These are phyloP conservation scores for Apodemia zela DNA, from an alignment of 2,888 invertebrate genomes.

Conservation along the genomic window DNA sequence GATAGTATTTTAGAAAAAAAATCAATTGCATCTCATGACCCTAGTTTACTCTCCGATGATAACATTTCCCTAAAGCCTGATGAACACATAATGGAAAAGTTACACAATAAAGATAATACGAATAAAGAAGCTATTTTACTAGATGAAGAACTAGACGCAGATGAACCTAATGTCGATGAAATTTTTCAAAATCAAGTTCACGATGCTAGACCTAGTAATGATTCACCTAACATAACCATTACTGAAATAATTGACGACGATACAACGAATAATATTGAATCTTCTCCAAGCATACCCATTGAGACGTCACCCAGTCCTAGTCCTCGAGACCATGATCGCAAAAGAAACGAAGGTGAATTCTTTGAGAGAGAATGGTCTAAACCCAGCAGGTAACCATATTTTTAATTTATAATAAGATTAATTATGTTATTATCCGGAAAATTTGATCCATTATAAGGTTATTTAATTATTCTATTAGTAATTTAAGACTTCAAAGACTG, in stretches of 20 bases:
- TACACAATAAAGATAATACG: constrained; percentile 55
- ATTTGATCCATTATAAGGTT: too few relatives aligned
- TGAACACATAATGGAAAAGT: constrained; percentile 69
- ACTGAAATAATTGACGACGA: constrained; percentile 72
- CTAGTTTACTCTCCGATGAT: constrained; percentile 66
- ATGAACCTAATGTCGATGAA: constrained; percentile 68
- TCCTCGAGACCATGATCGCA: constrained; percentile 48
- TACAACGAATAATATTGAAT: constrained; percentile 46
- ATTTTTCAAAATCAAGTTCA: constrained; percentile 66
- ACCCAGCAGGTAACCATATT: constrained; percentile 67
- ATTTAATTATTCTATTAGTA: too few relatives aligned
- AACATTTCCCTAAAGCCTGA: constrained; percentile 50
- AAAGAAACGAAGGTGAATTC: constrained; percentile 48
- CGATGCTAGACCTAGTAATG: constrained; percentile 51
- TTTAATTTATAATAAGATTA: constrained; percentile 23
- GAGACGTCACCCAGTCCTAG: constrained; percentile 69
- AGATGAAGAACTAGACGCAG: constrained; percentile 64
- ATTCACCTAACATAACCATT: constrained; percentile 71
- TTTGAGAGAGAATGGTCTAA: constrained; percentile 67
- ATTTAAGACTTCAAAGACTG: too few relatives aligned
- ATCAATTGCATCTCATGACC: constrained; percentile 70
- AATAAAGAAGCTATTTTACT: constrained; percentile 59
- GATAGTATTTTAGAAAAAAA: constrained; percentile 69
- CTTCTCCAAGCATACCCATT: constrained; percentile 53
- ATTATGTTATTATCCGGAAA: too few relatives aligned